Conservation (phyloP, 2,888 invertebrate genomes). For the Nineta flava region DNA sequence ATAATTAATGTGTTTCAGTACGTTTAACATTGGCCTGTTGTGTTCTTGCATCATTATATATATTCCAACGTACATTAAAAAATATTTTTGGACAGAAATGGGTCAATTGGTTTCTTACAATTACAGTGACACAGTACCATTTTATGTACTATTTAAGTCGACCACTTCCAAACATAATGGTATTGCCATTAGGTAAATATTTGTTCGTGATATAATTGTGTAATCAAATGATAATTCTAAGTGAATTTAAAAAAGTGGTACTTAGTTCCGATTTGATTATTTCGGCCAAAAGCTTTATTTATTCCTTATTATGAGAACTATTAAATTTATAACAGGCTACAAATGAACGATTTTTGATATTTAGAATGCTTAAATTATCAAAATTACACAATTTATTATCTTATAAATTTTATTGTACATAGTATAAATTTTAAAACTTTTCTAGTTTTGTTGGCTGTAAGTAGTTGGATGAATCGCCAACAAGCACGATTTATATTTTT, state of each 20-base stretch:
- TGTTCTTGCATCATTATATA: constrained; percentile 58
- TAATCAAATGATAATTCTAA: constrained; percentile 12
- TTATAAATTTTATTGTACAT: constrained; percentile 5
- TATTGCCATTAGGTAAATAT: constrained; percentile 69
- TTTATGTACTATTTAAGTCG: constrained; percentile 94
- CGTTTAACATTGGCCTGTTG: constrained; percentile 61
- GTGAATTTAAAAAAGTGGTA: too few species aligned
- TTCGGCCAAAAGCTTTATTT: too few species aligned
- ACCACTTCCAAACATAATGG: constrained; percentile 89
- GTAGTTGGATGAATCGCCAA: constrained; percentile 68
- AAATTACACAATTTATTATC: constrained; percentile 5
- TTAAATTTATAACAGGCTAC: too few species aligned
- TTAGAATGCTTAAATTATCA: background rate
- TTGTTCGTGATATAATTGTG: too few species aligned
- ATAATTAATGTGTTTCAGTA: constrained; percentile 41
- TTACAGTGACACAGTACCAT: constrained; percentile 91
- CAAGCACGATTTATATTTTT: constrained; percentile 60
- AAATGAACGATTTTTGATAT: too few species aligned
- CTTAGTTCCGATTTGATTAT: too few species aligned
- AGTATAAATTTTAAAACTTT: constrained; percentile 13
- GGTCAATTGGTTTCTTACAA: constrained; percentile 63
- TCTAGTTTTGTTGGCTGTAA: constrained; percentile 72
- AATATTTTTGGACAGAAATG: constrained; percentile 64
- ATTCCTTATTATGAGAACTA: too few species aligned
- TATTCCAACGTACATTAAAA: constrained; percentile 56